Evolutionary conservation across 2,888 invertebrate genomes (phyloP), one percentile per base, ranked within the genome.

Genomic region (Xanthorhoe designata): DNA sequence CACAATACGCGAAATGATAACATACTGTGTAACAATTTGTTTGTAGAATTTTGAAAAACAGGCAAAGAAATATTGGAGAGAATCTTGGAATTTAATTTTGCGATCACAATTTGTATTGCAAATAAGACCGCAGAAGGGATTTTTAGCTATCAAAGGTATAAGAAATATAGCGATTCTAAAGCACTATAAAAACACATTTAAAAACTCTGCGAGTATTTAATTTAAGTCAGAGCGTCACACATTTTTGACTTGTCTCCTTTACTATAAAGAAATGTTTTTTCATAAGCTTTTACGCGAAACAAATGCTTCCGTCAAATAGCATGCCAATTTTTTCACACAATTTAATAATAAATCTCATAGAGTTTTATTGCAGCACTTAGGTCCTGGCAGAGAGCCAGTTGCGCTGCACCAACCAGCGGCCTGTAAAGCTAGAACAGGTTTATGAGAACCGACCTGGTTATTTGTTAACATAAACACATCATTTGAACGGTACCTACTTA

Each of bases 361-460:
- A n/a, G 64, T 64, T 67, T 64, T 68, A 64, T 61, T 64, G 61
- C 53, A 42, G 29, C 63, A 64, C 60, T 67, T 56, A 55, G 47
- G 13, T n/a, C 42, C 57, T 68, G 67, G 67, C 67, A 50, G 17
- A 17, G 19, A 19, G 60, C 67, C 67, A 68, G 57, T 18, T 18
- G 67, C 55, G 51, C 64, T 35, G 35, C 49, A 32, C 49, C 13
- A 13, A 5, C 38, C 10, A 13, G 10, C 38, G 3, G 38, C 38
- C 10, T 42, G 38, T 42, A 42, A 42, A 42, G 13, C 38, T 42
- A 13, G 13, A 32, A 0, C 38, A 13, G 38, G 38, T 42, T 42
- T 42, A 42, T 42, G 38, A 13, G 38, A 13, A 42, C 38, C 2
- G 38, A 42, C 10, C 13, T 42, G 38, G 13, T 32, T 32, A 32